Percentiles rank a stretch among this genome's conserved stretches.
phyloP scores from a whole-genome alignment of 1,140 invertebrate genomes.

The Microplitis demolitor region DNA sequence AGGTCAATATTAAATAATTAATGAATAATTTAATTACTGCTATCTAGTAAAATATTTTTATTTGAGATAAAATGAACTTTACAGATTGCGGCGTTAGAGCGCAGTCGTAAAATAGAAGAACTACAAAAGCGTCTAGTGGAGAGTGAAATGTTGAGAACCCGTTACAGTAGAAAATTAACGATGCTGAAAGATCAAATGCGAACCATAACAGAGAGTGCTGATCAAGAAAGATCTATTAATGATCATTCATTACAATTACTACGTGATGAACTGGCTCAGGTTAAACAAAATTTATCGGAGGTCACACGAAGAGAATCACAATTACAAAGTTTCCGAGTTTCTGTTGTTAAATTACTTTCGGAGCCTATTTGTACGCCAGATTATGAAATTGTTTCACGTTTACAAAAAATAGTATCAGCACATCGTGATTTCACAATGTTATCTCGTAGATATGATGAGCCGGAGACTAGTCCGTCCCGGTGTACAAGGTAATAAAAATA shows the following conservation, averaged over 20 bases:
- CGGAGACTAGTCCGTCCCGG: slow-evolving; percentile 51
- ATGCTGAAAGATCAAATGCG: slow-evolving; percentile 74
- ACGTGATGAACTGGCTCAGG: slow-evolving; percentile 72
- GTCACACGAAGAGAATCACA: slow-evolving; percentile 72
- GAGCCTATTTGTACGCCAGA: slow-evolving; percentile 73
- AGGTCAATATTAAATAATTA: slow-evolving; percentile 55
- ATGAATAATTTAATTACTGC: background rate
- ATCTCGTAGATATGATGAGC: slow-evolving; percentile 73
- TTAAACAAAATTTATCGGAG: slow-evolving; percentile 74
- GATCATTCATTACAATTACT: slow-evolving; percentile 71
- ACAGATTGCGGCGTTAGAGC: slow-evolving; percentile 79
- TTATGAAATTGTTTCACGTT: slow-evolving; percentile 75
- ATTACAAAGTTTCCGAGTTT: slow-evolving; percentile 72
- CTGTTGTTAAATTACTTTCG: slow-evolving; percentile 71
- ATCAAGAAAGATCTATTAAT: slow-evolving; percentile 72
- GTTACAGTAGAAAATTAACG: slow-evolving; percentile 73
- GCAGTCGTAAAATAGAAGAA: slow-evolving; percentile 82
- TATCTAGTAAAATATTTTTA: background rate
- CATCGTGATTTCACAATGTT: slow-evolving; percentile 78
- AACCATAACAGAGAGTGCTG: slow-evolving; percentile 67
- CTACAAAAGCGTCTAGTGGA: slow-evolving; percentile 77
- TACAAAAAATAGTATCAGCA: slow-evolving; percentile 77
- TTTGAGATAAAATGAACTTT: background rate
- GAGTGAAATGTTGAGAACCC: slow-evolving; percentile 71
- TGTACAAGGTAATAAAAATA: slow-evolving; percentile 48